Conservation (phyloP, 2,888 invertebrate species). For the Herminia tarsipennalis region DNA sequence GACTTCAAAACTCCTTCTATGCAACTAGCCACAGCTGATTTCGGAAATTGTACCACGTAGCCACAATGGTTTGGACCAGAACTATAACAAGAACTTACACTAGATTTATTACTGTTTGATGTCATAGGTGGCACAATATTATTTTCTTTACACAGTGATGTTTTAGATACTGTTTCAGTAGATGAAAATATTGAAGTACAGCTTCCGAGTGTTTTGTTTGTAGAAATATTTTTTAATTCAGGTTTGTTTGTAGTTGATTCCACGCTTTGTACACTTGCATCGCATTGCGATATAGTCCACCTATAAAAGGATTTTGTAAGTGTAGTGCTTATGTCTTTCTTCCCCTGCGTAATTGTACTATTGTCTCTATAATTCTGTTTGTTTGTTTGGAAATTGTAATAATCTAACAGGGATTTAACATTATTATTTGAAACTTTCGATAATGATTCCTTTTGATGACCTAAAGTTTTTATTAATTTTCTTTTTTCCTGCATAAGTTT, state of each 20-base stretch:
- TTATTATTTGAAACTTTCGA: not conserved
- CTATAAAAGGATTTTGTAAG: not conserved
- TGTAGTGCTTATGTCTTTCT: constrained; percentile 2
- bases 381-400: not conserved
- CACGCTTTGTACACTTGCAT: constrained; percentile 14
- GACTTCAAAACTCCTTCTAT: constrained; percentile 31
- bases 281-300: constrained; percentile 6
- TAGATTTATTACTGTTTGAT: constrained; percentile 14
- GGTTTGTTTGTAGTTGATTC: constrained; percentile 9
- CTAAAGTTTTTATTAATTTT: not conserved
- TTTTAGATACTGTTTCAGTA: constrained; percentile 9
- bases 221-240: constrained; percentile 12
- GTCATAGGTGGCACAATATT: constrained; percentile 5
- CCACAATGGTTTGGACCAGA: constrained; percentile 31
- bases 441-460: not conserved
- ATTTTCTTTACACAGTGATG: constrained; percentile 16
- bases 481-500: constrained; percentile 1
- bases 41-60: constrained; percentile 31
- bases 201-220: constrained; percentile 12
- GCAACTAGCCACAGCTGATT: constrained; percentile 28
- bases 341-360: too few species aligned
- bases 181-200: constrained; percentile 23
- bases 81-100: constrained; percentile 34
- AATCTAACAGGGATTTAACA: not conserved
- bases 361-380: too few species aligned